Conservation (phyloP, 2,888 invertebrate genomes). For the Melikaiella ostensackeni region DNA sequence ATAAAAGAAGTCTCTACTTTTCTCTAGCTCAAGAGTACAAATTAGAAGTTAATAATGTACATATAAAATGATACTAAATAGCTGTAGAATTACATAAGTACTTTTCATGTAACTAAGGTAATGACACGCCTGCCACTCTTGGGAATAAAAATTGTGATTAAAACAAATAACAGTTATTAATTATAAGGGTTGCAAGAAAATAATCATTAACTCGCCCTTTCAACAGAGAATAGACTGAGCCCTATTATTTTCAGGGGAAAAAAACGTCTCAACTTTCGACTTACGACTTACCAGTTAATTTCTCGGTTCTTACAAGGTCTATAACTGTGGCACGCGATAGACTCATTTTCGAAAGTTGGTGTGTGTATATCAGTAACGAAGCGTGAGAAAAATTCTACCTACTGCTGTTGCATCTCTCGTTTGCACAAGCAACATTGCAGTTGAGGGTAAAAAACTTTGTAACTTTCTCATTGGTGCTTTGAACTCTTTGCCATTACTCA, state of each 20-base stretch:
- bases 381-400: constrained; percentile 30
- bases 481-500: constrained; percentile 20
- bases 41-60: too few relatives aligned
- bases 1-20: too few relatives aligned
- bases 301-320: constrained; percentile 20
- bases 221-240: constrained; percentile 3
- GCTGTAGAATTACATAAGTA: background rate
- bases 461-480: constrained; percentile 22
- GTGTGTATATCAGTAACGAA: constrained; percentile 24
- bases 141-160: background rate
- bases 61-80: too few relatives aligned
- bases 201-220: constrained; percentile 2
- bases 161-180: background rate
- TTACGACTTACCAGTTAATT: constrained; percentile 27
- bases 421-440: constrained; percentile 25
- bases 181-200: background rate
- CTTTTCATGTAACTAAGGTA: background rate
- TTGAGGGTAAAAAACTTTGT: background rate
- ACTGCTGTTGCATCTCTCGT: constrained; percentile 19
- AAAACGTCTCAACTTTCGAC: constrained; percentile 21
- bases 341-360: constrained; percentile 26
- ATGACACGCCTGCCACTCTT: background rate
- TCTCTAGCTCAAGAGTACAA: too few relatives aligned
- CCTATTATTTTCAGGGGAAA: background rate
- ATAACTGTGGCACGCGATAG: constrained; percentile 29